Evolutionary conservation across 2,888 invertebrate genomes (phyloP).

Genomic region (Elysia crispata): DNA sequence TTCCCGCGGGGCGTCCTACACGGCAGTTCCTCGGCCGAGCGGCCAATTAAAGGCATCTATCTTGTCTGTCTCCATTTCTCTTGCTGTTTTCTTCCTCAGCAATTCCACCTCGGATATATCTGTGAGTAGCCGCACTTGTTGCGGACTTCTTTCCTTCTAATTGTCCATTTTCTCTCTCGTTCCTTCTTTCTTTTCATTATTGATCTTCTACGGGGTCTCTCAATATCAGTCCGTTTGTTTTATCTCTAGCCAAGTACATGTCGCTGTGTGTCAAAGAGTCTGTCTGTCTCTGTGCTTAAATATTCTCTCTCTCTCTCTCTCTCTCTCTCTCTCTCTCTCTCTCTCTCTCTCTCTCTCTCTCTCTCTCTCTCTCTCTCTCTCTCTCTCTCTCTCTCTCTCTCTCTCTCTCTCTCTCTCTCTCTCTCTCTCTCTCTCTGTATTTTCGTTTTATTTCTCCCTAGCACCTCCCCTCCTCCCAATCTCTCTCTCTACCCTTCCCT

Average conservation of each 20-base stretch:
- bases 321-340: background rate
- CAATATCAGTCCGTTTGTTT: background rate
- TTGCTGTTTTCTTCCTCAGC: no score
- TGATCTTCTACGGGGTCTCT: background rate
- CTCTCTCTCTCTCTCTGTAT: background rate
- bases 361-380: background rate
- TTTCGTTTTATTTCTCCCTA: background rate
- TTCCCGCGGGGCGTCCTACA: no score
- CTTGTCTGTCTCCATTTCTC: no score
- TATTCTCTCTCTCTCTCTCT: slow-evolving; percentile 5
- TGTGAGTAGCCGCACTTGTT: no score
- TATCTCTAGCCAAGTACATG: no score
- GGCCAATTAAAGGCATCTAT: no score
- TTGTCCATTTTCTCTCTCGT: no score
- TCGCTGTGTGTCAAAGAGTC: background rate
- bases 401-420: slow-evolving; percentile 14
- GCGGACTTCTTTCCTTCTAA: no score
- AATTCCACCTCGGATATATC: no score
- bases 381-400: background rate
- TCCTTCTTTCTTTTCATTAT: background rate
- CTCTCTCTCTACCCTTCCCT: background rate
- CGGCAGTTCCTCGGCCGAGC: no score
- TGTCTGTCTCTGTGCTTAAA: background rate
- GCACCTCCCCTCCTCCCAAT: no score
- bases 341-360: background rate